Percentiles rank a stretch among this genome's conserved stretches.
phyloP scores from a whole-genome alignment of 2,888 invertebrate genomes.

The Acronicta psi region DNA sequence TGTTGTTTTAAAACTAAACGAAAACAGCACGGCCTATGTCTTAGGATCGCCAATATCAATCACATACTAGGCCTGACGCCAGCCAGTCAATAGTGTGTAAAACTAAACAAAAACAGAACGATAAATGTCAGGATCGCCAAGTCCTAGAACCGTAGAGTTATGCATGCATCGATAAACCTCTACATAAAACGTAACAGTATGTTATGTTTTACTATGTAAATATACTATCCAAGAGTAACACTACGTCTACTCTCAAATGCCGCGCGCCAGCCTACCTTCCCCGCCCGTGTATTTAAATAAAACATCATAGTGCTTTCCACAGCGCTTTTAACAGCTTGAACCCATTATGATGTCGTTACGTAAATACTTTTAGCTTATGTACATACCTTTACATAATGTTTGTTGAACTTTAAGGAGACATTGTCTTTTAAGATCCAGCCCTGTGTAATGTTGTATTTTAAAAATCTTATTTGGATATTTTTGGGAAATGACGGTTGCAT shows the following conservation, averaged over 20 bases:
- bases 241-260: neutral
- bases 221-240: neutral
- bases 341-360: conserved; percentile 72
- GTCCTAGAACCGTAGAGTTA: too few relatives aligned
- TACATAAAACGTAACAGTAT: too few relatives aligned
- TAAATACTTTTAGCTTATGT: conserved; percentile 75
- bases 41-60: too few relatives aligned
- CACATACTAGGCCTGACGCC: too few relatives aligned
- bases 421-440: conserved; percentile 34
- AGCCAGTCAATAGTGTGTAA: too few relatives aligned
- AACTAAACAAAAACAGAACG: too few relatives aligned
- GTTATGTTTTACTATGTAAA: too few relatives aligned
- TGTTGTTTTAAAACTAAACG: too few relatives aligned
- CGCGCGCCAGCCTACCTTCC: neutral
- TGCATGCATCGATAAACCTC: too few relatives aligned
- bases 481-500: conserved; percentile 12
- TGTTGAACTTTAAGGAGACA: conserved; percentile 52
- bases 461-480: conserved; percentile 27
- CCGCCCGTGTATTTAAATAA: conserved; percentile 28
- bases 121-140: too few relatives aligned
- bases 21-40: too few relatives aligned
- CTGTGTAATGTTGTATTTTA: conserved; percentile 25
- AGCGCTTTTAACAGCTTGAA: conserved; percentile 68
- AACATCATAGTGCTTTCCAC: conserved; percentile 48
- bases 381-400: conserved; percentile 67